These are phyloP conservation scores for human (Homo sapiens) DNA, from an alignment of 2,113 vertebrate species.

Conservation along the genomic window GRCh38 chr6:136659001-136659500, in stretches of 20 bases:
- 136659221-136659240: constrained; percentile 96
- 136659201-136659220: constrained; percentile 86
- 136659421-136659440: neutral
- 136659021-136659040: no score
- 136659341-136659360: constrained; percentile 97
- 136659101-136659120: neutral
- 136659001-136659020: neutral
- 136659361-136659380: constrained; percentile 99
- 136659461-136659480: constrained; percentile 17
- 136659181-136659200: neutral
- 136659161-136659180: neutral
- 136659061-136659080: neutral
- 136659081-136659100: neutral
- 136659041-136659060: neutral
- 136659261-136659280: constrained; percentile 95
- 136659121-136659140: neutral
- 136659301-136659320: constrained; percentile 99
- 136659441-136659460: constrained; percentile 45
- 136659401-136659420: neutral
- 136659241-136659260: constrained; percentile 98
- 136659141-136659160: neutral
- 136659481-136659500: constrained; percentile 1
- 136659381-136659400: constrained; percentile 55
- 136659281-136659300: constrained; percentile 96
- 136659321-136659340: constrained; percentile 98